Base-by-base conservation (phyloP, 2,113 vertebrate genomes). In the Amphiprion percula region DNA sequence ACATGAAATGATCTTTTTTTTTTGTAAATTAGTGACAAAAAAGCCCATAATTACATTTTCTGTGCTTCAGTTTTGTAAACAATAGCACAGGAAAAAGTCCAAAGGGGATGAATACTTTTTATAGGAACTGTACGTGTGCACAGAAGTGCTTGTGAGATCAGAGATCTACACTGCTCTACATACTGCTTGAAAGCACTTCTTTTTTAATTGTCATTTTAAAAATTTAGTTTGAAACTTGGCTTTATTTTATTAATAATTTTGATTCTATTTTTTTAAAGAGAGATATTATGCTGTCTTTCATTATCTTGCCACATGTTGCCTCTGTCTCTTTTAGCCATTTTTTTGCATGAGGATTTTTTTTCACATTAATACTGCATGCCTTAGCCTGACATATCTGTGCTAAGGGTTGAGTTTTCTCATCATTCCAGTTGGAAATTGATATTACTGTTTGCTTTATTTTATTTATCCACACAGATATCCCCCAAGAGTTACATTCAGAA, bases 401-500 rank as follows among this genome's bases (percentile, higher is more conserved):
- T 19, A 15, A 30, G 55, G 19, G 69, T 74, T 68, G 56, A 41
- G 30, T 72, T 69, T 76, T 84, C 8, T 56, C 49, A 23, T 63
- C 79, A 63, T 67, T 82, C 14, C 44, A n/a, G 11, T 56, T 73
- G 6, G 67, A 39, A n/a, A 74, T 81, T 79, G 21, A 74, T 52
- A 66, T 80, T 78, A 77, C 82, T 82, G 88, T 71, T 59, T 33
- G 79, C 59, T 73, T 79, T 56, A 74, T 86, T 83, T 58, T 69
- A 56, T 37, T 66, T 49, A 60, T 39, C 58, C 55, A 77, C 60
- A 79, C 66, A 73, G 53, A 44, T 37, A 46, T 78, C 64, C 87
- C 33, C 85, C 79, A 68, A 73, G 83, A 85, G 87, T 85, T 80
- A 53, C 71, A 91, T 92, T 82, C 54, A 78, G 39, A 68, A 80